Evolutionary conservation across 1,140 invertebrate species (phyloP).

Genomic region (Gryllus bimaculatus): DNA sequence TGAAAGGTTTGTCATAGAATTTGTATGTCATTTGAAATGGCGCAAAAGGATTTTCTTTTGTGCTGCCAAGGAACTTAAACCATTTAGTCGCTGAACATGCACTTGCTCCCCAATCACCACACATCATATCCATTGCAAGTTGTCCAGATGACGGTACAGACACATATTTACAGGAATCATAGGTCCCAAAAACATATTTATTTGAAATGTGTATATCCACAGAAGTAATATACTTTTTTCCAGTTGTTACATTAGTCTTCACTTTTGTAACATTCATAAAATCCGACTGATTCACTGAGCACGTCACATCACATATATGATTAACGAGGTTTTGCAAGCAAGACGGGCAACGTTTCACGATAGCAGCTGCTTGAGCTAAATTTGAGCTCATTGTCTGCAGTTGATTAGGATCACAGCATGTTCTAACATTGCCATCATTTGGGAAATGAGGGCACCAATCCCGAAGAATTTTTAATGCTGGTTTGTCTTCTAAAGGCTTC

Average conservation of each 20-base stretch:
- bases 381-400: slow-evolving; percentile 30
- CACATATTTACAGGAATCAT: slow-evolving; percentile 73
- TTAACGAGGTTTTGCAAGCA: slow-evolving; percentile 44
- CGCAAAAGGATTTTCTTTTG: slow-evolving; percentile 46
- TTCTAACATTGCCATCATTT: not conserved
- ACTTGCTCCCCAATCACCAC: slow-evolving; percentile 55
- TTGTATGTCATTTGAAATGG: slow-evolving; percentile 77
- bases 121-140: slow-evolving; percentile 68
- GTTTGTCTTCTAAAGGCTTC: not conserved
- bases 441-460: not conserved
- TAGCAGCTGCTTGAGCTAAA: slow-evolving; percentile 29
- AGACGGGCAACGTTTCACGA: slow-evolving; percentile 42
- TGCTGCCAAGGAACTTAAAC: slow-evolving; percentile 66
- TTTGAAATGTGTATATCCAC: slow-evolving; percentile 52
- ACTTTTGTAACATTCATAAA: slow-evolving; percentile 34
- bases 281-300: slow-evolving; percentile 39
- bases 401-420: slow-evolving; percentile 35
- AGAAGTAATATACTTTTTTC: slow-evolving; percentile 31
- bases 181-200: slow-evolving; percentile 61
- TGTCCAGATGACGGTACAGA: slow-evolving; percentile 65
- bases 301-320: slow-evolving; percentile 44
- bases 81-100: slow-evolving; percentile 56
- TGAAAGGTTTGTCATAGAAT: slow-evolving; percentile 36
- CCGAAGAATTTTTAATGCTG: not conserved
- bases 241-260: not conserved